Evolutionary conservation across 2,888 invertebrate genomes (phyloP).

Genomic region (Caenorhabditis doughertyi): DNA sequence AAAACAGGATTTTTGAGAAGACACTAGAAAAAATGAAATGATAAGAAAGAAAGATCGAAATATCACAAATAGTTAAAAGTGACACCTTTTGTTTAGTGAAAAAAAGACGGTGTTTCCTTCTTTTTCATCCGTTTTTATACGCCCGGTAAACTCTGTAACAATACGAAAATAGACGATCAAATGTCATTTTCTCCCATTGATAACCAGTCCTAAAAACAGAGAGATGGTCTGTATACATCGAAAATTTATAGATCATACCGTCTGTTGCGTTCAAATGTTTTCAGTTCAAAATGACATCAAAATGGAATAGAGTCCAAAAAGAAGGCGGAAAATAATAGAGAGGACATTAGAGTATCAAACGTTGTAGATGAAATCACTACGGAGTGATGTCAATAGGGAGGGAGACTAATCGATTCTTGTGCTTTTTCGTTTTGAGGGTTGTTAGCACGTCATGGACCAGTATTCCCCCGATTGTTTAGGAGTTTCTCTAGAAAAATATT

Average conservation of each 20-base stretch:
- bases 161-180: not conserved
- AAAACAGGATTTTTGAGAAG: too few species aligned
- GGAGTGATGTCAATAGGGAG: not conserved
- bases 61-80: too few species aligned
- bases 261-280: conserved; percentile 42
- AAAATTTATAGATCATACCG: conserved; percentile 25
- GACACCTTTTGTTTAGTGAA: not conserved
- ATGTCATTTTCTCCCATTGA: conserved; percentile 16
- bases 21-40: not conserved
- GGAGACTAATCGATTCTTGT: not conserved
- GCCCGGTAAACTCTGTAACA: not conserved
- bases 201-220: conserved; percentile 22
- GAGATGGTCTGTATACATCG: conserved; percentile 13
- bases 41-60: not conserved
- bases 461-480: too few species aligned
- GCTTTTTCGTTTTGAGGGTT: not conserved
- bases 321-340: too few species aligned
- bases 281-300: conserved; percentile 31
- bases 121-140: not conserved
- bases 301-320: not conserved
- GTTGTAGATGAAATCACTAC: conserved; percentile 10
- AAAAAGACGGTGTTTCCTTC: not conserved
- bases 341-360: too few species aligned
- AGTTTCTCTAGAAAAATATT: too few species aligned
- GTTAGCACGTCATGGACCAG: not conserved